Evolutionary conservation across 2,888 invertebrate species (phyloP), one percentile per base, ranked within the genome.

Genomic region (Ceramica pisi): DNA sequence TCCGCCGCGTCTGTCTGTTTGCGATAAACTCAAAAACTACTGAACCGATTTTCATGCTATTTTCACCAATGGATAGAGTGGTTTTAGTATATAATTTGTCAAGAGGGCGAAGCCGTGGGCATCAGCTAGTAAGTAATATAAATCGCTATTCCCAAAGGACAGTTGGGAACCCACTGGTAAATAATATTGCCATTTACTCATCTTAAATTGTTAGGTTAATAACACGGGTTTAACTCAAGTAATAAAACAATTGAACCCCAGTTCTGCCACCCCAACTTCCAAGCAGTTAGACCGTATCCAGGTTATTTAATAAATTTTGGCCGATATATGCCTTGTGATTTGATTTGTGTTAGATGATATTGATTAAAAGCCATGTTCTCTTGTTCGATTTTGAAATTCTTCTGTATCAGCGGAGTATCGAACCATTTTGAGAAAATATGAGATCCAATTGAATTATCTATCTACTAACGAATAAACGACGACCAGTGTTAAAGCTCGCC

Each of bases 151-250:
- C 41, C 7, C 41, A 14, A 38, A 10, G 38, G 38, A 38, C 38
- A 1, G 10, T 38, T 2, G 10, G 38, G 9, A 38, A 38, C 41
- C 41, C 14, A 41, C 2, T 10, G 38, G 38, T 38, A 51, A 51
- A 57, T 35, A 3, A 31, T 31, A 16, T 69, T 16, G 19, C 16
- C 6, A 6, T 23, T 55, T 70, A 16, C 23, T 46, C 12, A n/a
- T 12, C 23, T 59, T 53, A 8, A 61, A 14, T n/a, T 71, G 4
- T 41, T 55, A 6, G 14, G 14, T 48, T 55, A 55, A 55, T 16
- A 59, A 59, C 26, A 38, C 14, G 19, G 21, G 41, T 48, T 62
- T 56, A 62, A 46, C 67, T 41, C 10, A 68, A 57, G n/a, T 21
- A 44, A 19, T 41, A 38, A 23, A 56, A 21, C 31, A 12, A 46